phyloP scores from a whole-genome alignment of 2,113 vertebrate species.

The Microcebus lehilahytsara region DNA sequence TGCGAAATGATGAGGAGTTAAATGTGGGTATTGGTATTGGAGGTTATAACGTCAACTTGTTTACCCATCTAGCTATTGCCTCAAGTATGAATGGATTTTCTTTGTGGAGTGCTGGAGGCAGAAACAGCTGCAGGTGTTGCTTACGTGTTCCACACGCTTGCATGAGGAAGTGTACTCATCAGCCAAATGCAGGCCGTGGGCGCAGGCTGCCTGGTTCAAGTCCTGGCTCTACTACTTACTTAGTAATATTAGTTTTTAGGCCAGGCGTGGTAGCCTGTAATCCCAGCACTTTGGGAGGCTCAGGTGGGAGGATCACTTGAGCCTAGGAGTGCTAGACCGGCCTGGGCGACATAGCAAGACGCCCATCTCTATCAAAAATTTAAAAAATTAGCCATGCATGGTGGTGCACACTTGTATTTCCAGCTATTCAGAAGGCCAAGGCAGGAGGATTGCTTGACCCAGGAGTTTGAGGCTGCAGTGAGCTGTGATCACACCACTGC shows the following conservation, averaged over 20 bases:
- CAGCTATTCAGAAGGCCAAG: no score
- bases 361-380: no score
- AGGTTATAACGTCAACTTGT: background rate
- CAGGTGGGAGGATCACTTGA: no score
- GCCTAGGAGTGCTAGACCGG: no score
- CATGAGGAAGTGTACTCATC: background rate
- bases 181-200: background rate
- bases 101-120: background rate
- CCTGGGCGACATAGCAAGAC: no score
- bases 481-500: no score
- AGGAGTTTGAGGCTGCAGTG: no score
- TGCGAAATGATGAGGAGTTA: background rate
- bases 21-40: background rate
- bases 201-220: background rate
- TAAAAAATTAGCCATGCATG: no score
- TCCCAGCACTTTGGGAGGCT: no score
- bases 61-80: background rate
- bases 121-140: background rate
- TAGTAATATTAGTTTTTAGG: background rate
- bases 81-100: background rate
- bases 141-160: background rate
- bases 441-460: no score
- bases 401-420: no score
- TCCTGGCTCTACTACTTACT: background rate
- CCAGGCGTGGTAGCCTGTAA: no score